Percentiles rank a stretch among this genome's conserved stretches.
These are phyloP conservation scores for Leistus spinibarbis DNA, from an alignment of 2,888 invertebrate species.

Conservation along the genomic window DNA sequence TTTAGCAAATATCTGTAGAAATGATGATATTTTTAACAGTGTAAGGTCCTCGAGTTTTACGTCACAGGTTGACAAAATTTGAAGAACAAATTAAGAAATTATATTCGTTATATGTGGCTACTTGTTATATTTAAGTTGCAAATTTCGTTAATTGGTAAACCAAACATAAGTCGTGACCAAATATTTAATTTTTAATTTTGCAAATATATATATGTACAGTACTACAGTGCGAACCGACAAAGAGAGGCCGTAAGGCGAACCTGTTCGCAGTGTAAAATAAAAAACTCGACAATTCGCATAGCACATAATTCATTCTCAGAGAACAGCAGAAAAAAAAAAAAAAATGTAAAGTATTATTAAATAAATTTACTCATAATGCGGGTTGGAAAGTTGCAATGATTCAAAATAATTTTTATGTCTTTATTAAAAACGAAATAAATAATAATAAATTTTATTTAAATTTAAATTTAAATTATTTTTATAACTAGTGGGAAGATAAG, in stretches of 20 bases:
- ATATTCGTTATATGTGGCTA: neutral
- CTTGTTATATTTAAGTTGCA: neutral
- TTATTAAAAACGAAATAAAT: neutral
- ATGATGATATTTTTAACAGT: too few species aligned
- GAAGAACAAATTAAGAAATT: neutral
- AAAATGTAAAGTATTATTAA: neutral
- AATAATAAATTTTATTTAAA: neutral
- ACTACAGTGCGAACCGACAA: neutral
- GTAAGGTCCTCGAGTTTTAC: neutral
- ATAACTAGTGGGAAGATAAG: neutral
- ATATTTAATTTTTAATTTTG: neutral
- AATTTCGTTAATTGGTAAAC: neutral
- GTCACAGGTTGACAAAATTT: neutral
- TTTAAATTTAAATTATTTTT: neutral
- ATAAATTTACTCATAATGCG: neutral
- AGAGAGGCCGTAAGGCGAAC: slow-evolving; percentile 3
- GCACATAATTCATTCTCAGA: slow-evolving; percentile 30
- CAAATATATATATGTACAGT: neutral
- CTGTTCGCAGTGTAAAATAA: slow-evolving; percentile 16
- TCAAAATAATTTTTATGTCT: neutral
- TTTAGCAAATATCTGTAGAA: too few species aligned
- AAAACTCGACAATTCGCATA: slow-evolving; percentile 8
- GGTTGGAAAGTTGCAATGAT: too few species aligned
- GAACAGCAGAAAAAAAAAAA: neutral
- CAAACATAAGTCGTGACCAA: neutral